Evolutionary conservation across 2,113 vertebrate species (phyloP).

Genomic region (Chaetorhynchus papuensis): DNA sequence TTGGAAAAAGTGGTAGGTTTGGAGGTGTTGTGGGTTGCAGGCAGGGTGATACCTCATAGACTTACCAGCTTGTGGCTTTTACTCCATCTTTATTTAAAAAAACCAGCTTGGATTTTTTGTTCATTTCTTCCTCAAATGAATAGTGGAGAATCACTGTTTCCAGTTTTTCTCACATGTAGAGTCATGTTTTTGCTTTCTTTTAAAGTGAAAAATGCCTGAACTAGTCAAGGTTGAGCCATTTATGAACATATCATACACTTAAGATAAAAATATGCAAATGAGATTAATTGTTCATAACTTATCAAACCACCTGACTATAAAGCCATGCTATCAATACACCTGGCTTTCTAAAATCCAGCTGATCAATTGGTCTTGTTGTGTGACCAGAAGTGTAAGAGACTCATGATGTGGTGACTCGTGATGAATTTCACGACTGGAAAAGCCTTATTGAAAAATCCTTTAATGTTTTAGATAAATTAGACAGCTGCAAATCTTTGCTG

Average conservation of each 20-base stretch:
- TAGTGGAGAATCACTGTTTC: neutral
- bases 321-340: neutral
- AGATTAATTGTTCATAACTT: neutral
- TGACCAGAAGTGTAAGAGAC: neutral
- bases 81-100: neutral
- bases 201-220: neutral
- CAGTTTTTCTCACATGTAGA: neutral
- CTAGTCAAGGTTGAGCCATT: neutral
- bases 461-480: neutral
- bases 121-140: neutral
- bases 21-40: neutral
- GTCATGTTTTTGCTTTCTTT: neutral
- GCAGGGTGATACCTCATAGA: neutral
- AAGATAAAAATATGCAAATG: neutral
- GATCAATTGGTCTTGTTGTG: neutral
- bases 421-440: neutral
- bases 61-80: neutral
- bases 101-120: neutral
- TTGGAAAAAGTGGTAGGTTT: neutral
- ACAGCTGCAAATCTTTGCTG: neutral
- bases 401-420: neutral
- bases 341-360: neutral
- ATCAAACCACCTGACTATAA: neutral
- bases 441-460: neutral
- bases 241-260: neutral